These are phyloP conservation scores for Hemibagrus wyckioides DNA, from an alignment of 2,113 vertebrate genomes.

Conservation along the genomic window DNA sequence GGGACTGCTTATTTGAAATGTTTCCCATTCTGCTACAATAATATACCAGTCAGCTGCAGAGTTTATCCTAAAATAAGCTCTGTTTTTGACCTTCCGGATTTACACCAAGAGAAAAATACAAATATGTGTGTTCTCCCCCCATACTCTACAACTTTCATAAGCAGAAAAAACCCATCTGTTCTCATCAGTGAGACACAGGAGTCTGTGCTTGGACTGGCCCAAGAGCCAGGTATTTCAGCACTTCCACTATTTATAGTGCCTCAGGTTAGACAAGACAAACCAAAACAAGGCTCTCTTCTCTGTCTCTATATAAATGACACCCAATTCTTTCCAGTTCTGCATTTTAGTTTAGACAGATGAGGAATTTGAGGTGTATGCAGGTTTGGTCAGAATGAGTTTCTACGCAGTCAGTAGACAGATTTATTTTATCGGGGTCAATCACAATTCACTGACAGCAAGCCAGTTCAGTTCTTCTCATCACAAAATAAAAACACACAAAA, in stretches of 20 bases:
- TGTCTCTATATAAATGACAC: constrained; percentile 23
- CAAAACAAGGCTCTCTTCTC: constrained; percentile 24
- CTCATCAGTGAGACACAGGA: constrained; percentile 55
- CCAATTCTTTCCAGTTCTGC: constrained; percentile 11
- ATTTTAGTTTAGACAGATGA: constrained; percentile 30
- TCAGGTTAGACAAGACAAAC: constrained; percentile 53
- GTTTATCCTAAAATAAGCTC: background rate
- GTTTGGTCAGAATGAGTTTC: constrained; percentile 69
- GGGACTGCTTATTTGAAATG: constrained; percentile 3
- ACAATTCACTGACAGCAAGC: constrained; percentile 64
- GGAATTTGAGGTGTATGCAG: constrained; percentile 17
- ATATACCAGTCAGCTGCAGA: background rate
- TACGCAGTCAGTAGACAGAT: constrained; percentile 72
- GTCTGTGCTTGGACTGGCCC: constrained; percentile 38
- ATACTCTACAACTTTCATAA: constrained; percentile 54
- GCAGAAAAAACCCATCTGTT: constrained; percentile 50
- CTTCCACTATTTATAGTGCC: constrained; percentile 66
- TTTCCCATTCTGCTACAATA: constrained; percentile 48
- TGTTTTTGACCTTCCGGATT: constrained; percentile 43
- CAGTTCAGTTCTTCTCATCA: constrained; percentile 37
- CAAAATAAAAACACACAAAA: background rate
- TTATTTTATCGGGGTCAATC: constrained; percentile 75
- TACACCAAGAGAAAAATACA: constrained; percentile 39
- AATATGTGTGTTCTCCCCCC: constrained; percentile 53
- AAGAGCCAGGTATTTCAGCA: constrained; percentile 48